Conservation (phyloP, 2,797 vertebrate genomes). For the Megaceryle alcyon region DNA sequence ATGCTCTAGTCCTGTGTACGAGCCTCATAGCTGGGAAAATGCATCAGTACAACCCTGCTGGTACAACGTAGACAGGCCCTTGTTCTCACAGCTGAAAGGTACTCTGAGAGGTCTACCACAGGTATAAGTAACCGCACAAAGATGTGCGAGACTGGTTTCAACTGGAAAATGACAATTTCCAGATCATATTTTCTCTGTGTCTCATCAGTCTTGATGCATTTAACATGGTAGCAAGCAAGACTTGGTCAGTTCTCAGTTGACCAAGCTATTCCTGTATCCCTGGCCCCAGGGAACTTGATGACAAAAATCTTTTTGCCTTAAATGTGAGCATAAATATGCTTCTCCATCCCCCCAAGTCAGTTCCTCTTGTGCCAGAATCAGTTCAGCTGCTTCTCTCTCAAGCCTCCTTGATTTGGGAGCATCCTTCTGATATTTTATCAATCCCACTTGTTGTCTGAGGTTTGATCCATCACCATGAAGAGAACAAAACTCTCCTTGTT, state of each 20-base stretch:
- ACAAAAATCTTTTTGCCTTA: not conserved
- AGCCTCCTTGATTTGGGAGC: not conserved
- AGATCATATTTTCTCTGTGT: not conserved
- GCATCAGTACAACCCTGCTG: not conserved
- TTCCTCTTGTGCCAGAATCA: not conserved
- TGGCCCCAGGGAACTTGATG: not conserved
- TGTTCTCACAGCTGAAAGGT: not conserved
- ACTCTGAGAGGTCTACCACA: not conserved
- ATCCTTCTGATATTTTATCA: not conserved
- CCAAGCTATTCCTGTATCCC: not conserved
- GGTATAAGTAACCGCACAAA: not conserved
- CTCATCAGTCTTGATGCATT: not conserved
- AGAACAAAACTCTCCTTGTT: not conserved
- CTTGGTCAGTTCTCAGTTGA: not conserved
- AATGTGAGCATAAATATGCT: not conserved
- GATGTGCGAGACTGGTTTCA: not conserved
- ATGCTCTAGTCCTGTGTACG: accelerated
- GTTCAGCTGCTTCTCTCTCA: not conserved
- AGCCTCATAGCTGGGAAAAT: not conserved
- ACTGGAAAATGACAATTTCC: not conserved
- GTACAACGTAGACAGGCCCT: accelerated
- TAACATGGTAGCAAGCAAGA: not conserved
- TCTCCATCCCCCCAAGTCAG: not conserved
- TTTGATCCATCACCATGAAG: not conserved
- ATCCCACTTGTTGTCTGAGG: not conserved